Evolutionary conservation across 2,888 invertebrate species (phyloP).

Genomic region (Carcina quercana): DNA sequence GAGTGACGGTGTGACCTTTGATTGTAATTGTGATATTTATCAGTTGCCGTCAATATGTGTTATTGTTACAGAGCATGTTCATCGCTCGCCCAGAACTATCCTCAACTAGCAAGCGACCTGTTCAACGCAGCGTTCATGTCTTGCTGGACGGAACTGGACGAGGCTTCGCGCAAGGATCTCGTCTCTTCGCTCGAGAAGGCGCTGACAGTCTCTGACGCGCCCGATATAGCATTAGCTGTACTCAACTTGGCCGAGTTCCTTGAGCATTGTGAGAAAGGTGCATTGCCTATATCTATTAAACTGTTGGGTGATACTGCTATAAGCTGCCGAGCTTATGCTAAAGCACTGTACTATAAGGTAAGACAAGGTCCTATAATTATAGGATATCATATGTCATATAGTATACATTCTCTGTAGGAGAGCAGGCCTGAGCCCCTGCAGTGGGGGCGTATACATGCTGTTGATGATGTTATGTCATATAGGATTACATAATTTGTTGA

Average conservation of each 20-base stretch:
- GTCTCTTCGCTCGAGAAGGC: conserved; percentile 91
- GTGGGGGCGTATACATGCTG: no score
- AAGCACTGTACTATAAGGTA: conserved; percentile 77
- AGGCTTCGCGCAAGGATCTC: conserved; percentile 87
- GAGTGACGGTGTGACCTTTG: neutral
- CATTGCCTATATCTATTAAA: conserved; percentile 90
- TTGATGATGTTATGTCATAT: no score
- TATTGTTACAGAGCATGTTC: conserved; percentile 84
- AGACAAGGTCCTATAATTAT: no score
- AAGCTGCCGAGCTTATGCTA: conserved; percentile 87
- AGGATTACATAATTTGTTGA: no score
- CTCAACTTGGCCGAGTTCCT: conserved; percentile 98
- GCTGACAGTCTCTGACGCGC: conserved; percentile 91
- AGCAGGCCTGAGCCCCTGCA: no score
- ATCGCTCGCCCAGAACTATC: conserved; percentile 92
- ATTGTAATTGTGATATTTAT: neutral
- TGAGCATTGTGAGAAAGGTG: conserved; percentile 98
- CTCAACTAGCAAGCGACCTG: conserved; percentile 92
- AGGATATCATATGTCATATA: no score
- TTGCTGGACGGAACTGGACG: conserved; percentile 96
- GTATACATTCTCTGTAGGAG: no score
- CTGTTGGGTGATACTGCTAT: conserved; percentile 95
- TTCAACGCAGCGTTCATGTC: conserved; percentile 99
- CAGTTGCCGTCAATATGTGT: no score
- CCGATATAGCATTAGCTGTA: conserved; percentile 95